Conservation (phyloP, 2,113 vertebrate genomes). For the Tupaia chinensis region DNA sequence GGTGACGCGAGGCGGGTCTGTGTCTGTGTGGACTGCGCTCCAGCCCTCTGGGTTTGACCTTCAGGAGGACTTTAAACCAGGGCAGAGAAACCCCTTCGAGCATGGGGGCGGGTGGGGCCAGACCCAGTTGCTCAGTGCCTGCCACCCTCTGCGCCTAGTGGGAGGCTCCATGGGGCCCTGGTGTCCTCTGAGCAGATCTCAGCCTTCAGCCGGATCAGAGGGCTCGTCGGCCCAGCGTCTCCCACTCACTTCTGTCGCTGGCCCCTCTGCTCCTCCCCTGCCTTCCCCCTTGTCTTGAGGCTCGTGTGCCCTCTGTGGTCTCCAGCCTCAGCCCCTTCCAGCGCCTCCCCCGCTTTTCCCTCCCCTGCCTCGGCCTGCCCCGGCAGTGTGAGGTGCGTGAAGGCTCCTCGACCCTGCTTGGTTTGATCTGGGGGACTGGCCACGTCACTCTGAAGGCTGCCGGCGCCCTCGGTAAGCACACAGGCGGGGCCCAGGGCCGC, state of each 20-base stretch:
- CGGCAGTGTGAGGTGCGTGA: constrained; percentile 19
- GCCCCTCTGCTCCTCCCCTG: no score
- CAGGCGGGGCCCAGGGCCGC: constrained; percentile 45
- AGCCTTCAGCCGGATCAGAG: no score
- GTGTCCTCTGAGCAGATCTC: no score
- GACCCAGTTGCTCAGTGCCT: rapidly evolving
- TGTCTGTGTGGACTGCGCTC: background rate
- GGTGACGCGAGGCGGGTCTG: background rate
- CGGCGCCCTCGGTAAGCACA: constrained; percentile 76
- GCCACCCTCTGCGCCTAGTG: background rate
- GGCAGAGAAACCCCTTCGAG: background rate
- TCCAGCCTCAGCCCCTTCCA: background rate
- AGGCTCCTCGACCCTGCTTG: background rate
- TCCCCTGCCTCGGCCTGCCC: background rate
- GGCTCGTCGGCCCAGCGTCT: no score
- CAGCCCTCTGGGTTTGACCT: no score
- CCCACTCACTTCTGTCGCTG: no score
- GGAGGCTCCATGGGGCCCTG: background rate
- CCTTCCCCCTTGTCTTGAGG: background rate
- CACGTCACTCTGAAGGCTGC: constrained; percentile 73
- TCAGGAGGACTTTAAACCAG: background rate
- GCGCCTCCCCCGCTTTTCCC: background rate
- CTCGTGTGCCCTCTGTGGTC: background rate
- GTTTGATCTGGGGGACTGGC: constrained; percentile 77
- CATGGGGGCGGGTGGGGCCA: no score